Conservation (phyloP, 2,113 vertebrate species). For the Butastur rufipennis region DNA sequence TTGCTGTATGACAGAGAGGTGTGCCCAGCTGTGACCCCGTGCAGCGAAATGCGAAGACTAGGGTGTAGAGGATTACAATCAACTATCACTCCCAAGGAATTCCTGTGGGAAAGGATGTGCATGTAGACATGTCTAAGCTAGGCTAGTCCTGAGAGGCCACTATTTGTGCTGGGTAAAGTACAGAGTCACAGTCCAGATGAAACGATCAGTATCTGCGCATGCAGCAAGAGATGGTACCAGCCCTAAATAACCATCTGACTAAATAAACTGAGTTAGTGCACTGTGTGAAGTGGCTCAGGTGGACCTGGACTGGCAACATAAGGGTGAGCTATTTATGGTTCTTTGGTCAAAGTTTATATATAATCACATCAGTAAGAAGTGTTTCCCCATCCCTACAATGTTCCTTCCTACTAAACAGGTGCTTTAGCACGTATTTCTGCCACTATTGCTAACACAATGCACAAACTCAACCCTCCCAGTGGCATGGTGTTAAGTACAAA, state of each 20-base stretch:
- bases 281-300: background rate
- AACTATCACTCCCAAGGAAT: background rate
- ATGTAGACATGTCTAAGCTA: background rate
- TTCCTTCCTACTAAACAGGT: background rate
- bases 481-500: background rate
- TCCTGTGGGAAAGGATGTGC: background rate
- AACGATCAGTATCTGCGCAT: rapidly evolving
- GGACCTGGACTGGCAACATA: too few species aligned
- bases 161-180: background rate
- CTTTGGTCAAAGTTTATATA: background rate
- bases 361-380: background rate
- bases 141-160: background rate
- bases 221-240: background rate
- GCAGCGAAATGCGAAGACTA: background rate
- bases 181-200: background rate
- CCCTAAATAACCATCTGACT: background rate
- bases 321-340: too few species aligned
- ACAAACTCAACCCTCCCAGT: background rate
- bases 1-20: background rate
- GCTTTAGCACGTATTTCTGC: background rate
- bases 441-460: background rate
- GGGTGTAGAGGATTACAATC: rapidly evolving
- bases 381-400: background rate
- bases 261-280: background rate
- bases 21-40: rapidly evolving